Percentiles rank a stretch among this genome's conserved stretches.
These are phyloP conservation scores for Corythaeola cristata DNA, from an alignment of 2,113 vertebrate species.

Conservation along the genomic window DNA sequence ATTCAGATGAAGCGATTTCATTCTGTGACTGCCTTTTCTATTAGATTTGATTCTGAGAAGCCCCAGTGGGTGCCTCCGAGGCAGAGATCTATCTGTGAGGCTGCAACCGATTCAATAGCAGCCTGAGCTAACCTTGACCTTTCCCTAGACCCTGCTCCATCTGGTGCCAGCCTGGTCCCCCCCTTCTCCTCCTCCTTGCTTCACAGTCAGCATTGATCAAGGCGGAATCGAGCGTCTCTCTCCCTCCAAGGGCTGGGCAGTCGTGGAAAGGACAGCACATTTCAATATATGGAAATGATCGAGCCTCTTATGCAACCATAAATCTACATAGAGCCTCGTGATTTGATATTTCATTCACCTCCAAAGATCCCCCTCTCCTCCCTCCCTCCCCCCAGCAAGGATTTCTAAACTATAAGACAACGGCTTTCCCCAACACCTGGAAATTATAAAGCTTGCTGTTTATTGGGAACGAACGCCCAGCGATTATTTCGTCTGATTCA, in stretches of 20 bases:
- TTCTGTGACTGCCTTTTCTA: constrained; percentile 88
- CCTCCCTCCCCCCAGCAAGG: constrained; percentile 48
- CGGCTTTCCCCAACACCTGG: constrained; percentile 77
- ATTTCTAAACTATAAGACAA: constrained; percentile 75
- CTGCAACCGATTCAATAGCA: constrained; percentile 88
- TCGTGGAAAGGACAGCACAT: constrained; percentile 79
- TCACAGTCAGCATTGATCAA: constrained; percentile 89
- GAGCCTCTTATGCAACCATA: constrained; percentile 85
- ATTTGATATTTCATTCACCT: constrained; percentile 82
- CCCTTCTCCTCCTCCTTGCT: constrained; percentile 69
- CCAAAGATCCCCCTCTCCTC: constrained; percentile 49
- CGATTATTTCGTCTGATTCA: background rate
- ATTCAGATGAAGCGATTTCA: constrained; percentile 90
- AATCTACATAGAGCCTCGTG: constrained; percentile 83
- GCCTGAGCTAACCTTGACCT: constrained; percentile 92
- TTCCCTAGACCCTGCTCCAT: constrained; percentile 88
- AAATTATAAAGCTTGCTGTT: constrained; percentile 74
- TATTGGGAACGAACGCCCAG: constrained; percentile 53
- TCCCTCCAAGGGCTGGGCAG: constrained; percentile 79
- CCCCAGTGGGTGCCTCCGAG: constrained; percentile 89
- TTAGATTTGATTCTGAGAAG: constrained; percentile 88
- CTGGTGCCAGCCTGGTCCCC: constrained; percentile 84
- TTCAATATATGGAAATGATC: constrained; percentile 87
- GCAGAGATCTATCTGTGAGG: constrained; percentile 87
- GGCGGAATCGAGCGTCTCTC: constrained; percentile 78